Conservation (phyloP, 2,888 invertebrate genomes). For the Dasypogon diadema region DNA sequence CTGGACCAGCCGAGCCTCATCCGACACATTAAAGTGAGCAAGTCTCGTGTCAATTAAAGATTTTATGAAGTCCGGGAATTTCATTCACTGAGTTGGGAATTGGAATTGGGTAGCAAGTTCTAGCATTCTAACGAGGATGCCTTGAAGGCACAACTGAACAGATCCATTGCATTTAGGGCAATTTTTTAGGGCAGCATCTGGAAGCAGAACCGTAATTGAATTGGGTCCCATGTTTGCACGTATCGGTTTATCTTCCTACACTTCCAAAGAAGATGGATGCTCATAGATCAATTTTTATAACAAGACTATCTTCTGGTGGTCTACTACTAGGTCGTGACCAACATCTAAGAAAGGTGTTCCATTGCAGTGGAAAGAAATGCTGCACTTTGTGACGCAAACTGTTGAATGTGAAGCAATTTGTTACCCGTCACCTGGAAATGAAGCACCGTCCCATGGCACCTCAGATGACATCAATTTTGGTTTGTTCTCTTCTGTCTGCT, state of each 20-base stretch:
- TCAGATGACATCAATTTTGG: constrained; percentile 40
- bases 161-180: too few species aligned
- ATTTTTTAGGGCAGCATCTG: too few species aligned
- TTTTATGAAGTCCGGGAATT: constrained; percentile 40
- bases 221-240: too few species aligned
- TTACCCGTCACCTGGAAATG: constrained; percentile 22
- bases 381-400: neutral
- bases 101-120: too few species aligned
- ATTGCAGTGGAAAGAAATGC: neutral
- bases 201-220: too few species aligned
- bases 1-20: constrained; percentile 12
- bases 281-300: neutral
- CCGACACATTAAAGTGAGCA: constrained; percentile 38
- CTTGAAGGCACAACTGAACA: too few species aligned
- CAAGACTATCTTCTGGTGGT: constrained; percentile 19
- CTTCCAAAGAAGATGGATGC: too few species aligned
- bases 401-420: constrained; percentile 28
- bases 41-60: constrained; percentile 44
- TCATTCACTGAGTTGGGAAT: constrained; percentile 37
- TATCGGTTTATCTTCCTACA: too few species aligned
- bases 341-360: neutral
- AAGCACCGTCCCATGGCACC: neutral
- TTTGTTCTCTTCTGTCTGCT: neutral
- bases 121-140: too few species aligned
- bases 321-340: neutral